Evolutionary conservation across 1,140 invertebrate species (phyloP).

Genomic region (Calliopsis andreniformis): DNA sequence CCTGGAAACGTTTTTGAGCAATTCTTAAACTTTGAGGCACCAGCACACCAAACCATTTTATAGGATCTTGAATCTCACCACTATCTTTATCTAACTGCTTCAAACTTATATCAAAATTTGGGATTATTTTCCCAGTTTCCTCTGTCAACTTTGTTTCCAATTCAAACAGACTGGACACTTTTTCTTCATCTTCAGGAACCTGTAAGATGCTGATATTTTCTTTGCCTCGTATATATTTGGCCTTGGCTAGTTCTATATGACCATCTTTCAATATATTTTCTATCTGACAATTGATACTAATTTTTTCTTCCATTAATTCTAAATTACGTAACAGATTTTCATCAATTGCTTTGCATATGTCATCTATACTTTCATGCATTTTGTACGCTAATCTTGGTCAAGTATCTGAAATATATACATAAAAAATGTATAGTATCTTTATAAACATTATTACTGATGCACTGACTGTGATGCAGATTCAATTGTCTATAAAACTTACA

Average conservation of each 20-base stretch:
- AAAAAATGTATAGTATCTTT: neutral
- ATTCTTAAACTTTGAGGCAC: constrained; percentile 87
- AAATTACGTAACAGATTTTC: constrained; percentile 84
- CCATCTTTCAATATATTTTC: constrained; percentile 85
- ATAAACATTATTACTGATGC: neutral
- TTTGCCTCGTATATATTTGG: constrained; percentile 87
- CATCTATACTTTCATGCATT: constrained; percentile 62
- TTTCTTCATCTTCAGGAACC: constrained; percentile 84
- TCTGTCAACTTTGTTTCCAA: constrained; percentile 82
- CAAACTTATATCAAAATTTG: constrained; percentile 76
- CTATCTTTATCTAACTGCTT: constrained; percentile 70
- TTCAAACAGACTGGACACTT: constrained; percentile 78
- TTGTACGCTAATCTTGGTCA: constrained; percentile 4
- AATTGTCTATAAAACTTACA: neutral
- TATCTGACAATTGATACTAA: constrained; percentile 84
- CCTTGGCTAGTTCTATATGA: constrained; percentile 86
- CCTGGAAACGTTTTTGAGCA: constrained; percentile 86
- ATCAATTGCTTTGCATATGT: constrained; percentile 83
- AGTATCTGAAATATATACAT: constrained; percentile 1
- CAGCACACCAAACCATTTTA: constrained; percentile 89
- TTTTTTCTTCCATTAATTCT: constrained; percentile 86
- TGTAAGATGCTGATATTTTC: constrained; percentile 85
- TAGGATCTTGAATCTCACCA: constrained; percentile 82
- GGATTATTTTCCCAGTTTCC: constrained; percentile 69
- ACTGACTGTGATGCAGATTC: neutral